Conservation (phyloP, 2,888 invertebrate genomes). For the Scaptomyza polygonia region DNA sequence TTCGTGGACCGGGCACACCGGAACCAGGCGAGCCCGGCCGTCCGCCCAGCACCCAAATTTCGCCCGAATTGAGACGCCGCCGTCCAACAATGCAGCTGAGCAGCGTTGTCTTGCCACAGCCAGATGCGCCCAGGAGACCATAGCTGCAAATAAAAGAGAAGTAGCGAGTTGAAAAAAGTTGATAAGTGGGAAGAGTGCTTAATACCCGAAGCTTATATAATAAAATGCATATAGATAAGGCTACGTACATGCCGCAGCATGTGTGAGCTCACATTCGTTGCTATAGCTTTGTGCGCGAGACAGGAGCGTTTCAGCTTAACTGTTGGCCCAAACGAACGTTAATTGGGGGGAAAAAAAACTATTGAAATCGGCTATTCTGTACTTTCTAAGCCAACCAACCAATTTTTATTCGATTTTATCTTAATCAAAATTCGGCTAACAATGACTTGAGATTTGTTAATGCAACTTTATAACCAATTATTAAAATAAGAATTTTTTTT, state of each 20-base stretch:
- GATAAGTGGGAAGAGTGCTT: slow-evolving; percentile 28
- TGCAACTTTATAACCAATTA: not conserved
- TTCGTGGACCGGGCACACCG: slow-evolving; percentile 94
- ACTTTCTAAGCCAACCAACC: no score
- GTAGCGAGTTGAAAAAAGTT: not conserved
- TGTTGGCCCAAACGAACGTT: slow-evolving; percentile 2
- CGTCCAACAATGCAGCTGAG: slow-evolving; percentile 94
- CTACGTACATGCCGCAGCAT: slow-evolving; percentile 10
- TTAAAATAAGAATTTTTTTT: not conserved
- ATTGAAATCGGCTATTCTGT: no score
- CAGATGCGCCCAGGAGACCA: slow-evolving; percentile 94
- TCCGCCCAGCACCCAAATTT: slow-evolving; percentile 93
- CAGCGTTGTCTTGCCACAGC: slow-evolving; percentile 95
- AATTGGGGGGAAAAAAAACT: no score
- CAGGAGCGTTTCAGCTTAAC: slow-evolving; percentile 25
- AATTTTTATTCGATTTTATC: no score
- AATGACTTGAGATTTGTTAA: no score
- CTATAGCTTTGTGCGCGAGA: not conserved
- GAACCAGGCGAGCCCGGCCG: slow-evolving; percentile 92
- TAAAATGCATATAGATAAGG: slow-evolving; percentile 48
- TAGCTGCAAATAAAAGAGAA: slow-evolving; percentile 86
- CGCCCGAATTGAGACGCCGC: slow-evolving; percentile 91
- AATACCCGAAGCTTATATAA: slow-evolving; percentile 52
- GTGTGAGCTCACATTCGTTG: slow-evolving; percentile 10
- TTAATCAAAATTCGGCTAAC: no score